These are phyloP conservation scores for Lottia scabra DNA, from an alignment of 2,888 invertebrate species.

Conservation along the genomic window DNA sequence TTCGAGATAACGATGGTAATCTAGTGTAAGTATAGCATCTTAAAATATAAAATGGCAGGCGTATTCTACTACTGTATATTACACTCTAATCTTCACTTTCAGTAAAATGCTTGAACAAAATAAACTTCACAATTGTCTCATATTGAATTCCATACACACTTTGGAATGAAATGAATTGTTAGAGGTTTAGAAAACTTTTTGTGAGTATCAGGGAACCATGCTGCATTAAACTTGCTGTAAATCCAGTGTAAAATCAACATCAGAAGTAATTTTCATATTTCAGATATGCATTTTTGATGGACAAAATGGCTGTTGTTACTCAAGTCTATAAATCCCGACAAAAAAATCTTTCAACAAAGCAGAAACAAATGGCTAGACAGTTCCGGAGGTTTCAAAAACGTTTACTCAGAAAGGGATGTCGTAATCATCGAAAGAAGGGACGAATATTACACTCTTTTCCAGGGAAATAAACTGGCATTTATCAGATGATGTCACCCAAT, in stretches of 20 bases:
- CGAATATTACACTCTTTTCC: neutral
- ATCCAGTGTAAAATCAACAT: too few species aligned
- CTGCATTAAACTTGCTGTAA: too few species aligned
- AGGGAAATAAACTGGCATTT: neutral
- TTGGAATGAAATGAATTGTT: too few species aligned
- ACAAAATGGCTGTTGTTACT: conserved; percentile 27
- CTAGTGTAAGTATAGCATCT: conserved; percentile 27
- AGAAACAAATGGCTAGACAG: conserved; percentile 24
- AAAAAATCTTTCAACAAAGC: conserved; percentile 9
- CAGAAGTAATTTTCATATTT: neutral
- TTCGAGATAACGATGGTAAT: conserved; percentile 34
- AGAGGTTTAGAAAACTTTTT: too few species aligned
- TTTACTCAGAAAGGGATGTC: conserved; percentile 27
- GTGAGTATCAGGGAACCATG: too few species aligned
- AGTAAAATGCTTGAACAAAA: too few species aligned
- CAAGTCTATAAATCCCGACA: conserved; percentile 18
- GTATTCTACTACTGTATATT: too few species aligned
- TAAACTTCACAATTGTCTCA: too few species aligned
- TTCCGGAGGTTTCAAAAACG: conserved; percentile 25
- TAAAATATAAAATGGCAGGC: too few species aligned
- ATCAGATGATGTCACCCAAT: too few species aligned
- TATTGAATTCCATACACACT: too few species aligned
- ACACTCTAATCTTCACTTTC: too few species aligned
- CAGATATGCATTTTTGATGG: conserved; percentile 35
- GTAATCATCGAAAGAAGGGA: neutral